Percentiles rank a stretch among this genome's conserved stretches.
phyloP scores from a whole-genome alignment of 1,140 invertebrate species.

The Aricia agestis region DNA sequence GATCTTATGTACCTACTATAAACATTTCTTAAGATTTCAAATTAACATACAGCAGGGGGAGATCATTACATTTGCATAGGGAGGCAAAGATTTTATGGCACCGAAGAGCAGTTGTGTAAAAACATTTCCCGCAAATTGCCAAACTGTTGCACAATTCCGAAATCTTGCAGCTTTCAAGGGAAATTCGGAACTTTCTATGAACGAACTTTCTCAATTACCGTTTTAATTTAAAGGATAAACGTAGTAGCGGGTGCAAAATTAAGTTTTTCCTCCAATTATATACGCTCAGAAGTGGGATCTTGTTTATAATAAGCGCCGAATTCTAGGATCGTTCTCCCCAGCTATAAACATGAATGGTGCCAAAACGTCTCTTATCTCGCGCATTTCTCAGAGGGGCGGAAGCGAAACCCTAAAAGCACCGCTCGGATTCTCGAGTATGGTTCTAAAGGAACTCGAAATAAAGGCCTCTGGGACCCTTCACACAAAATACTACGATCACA shows the following conservation, averaged over 20 bases:
- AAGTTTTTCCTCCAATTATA: conserved; percentile 31
- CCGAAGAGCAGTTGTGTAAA: conserved; percentile 25
- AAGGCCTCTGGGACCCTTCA: conserved; percentile 53
- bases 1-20: no score
- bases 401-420: conserved; percentile 58
- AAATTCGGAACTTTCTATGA: conserved; percentile 14
- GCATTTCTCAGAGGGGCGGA: conserved; percentile 69
- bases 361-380: conserved; percentile 74
- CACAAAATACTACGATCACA: conserved; percentile 62
- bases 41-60: conserved; percentile 5
- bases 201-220: conserved; percentile 14
- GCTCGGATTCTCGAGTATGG: conserved; percentile 63
- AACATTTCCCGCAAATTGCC: conserved; percentile 30
- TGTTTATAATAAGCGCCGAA: conserved; percentile 72
- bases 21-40: conserved; percentile 23
- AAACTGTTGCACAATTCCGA: conserved; percentile 15
- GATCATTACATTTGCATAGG: not conserved
- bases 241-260: conserved; percentile 4
- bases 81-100: conserved; percentile 14
- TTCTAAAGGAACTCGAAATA: conserved; percentile 69
- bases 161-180: conserved; percentile 16
- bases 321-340: conserved; percentile 67
- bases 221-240: conserved; percentile 17
- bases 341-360: conserved; percentile 73
- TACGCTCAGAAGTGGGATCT: conserved; percentile 45